Percentiles rank a stretch among this genome's conserved stretches.
Evolutionary conservation across 2,113 vertebrate species (phyloP).

Genomic region (Tachysurus fulvidraco): DNA sequence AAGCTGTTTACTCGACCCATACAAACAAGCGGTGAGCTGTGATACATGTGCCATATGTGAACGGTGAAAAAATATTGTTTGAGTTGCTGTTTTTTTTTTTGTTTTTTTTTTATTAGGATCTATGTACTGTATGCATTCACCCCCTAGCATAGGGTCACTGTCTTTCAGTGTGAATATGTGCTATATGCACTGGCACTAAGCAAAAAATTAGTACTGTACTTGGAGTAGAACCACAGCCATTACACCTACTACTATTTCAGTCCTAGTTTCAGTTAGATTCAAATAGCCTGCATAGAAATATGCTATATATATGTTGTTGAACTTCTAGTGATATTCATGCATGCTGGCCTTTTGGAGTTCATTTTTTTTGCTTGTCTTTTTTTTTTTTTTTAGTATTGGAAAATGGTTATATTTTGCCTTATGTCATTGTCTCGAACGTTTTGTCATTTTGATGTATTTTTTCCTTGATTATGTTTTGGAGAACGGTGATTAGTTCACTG

Average conservation of each 20-base stretch:
- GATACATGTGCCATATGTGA: slow-evolving; percentile 57
- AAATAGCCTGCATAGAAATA: slow-evolving; percentile 36
- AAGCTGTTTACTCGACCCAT: slow-evolving; percentile 44
- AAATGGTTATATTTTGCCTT: slow-evolving; percentile 54
- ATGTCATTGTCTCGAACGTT: slow-evolving; percentile 42
- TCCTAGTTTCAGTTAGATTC: slow-evolving; percentile 30
- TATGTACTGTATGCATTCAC: slow-evolving; percentile 54
- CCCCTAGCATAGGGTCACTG: slow-evolving; percentile 38
- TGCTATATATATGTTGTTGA: background rate
- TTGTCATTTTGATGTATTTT: slow-evolving; percentile 9
- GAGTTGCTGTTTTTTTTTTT: slow-evolving; percentile 6
- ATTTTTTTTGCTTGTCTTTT: slow-evolving; percentile 10
- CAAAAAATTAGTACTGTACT: slow-evolving; percentile 54
- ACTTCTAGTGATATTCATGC: slow-evolving; percentile 42
- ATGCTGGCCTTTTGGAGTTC: slow-evolving; percentile 52
- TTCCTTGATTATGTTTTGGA: slow-evolving; percentile 1
- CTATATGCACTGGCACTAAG: slow-evolving; percentile 23
- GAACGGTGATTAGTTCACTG: slow-evolving; percentile 6
- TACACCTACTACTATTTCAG: slow-evolving; percentile 20
- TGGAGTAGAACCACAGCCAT: slow-evolving; percentile 36
- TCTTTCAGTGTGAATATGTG: slow-evolving; percentile 35
- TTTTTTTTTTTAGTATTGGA: slow-evolving; percentile 37
- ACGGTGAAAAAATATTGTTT: slow-evolving; percentile 24
- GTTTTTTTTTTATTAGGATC: slow-evolving; percentile 22
- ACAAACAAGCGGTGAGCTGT: slow-evolving; percentile 44